A percentile compares a stretch with the other conserved stretches of the same genome.
Evolutionary conservation across 2,113 vertebrate species (phyloP).

Genomic region (Melanocharis versteri): DNA sequence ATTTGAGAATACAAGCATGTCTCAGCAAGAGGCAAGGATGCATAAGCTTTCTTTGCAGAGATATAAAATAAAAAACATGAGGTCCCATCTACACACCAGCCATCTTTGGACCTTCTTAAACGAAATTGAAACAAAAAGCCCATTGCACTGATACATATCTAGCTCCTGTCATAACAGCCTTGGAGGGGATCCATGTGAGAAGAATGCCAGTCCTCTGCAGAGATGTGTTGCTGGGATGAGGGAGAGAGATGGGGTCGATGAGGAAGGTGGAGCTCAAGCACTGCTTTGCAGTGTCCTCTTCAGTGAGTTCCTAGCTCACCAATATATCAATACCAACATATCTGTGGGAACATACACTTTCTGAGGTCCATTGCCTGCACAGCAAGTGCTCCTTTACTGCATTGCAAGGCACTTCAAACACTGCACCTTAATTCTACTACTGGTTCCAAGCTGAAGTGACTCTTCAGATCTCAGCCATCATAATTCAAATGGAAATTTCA

Average conservation of each 20-base stretch:
- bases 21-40: background rate
- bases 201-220: background rate
- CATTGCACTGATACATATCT: background rate
- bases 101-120: background rate
- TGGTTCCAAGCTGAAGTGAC: background rate
- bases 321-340: background rate
- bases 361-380: accelerated
- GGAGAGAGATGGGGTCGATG: background rate
- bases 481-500: background rate
- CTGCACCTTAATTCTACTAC: background rate
- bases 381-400: background rate
- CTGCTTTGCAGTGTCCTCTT: background rate
- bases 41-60: background rate
- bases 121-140: background rate
- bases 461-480: background rate
- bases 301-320: background rate
- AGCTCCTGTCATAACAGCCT: background rate
- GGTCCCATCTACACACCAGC: background rate
- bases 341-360: background rate
- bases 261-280: background rate
- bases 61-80: background rate
- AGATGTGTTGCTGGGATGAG: background rate
- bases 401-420: background rate
- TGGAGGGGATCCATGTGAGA: background rate
- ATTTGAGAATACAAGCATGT: background rate